Conservation (phyloP, 2,113 vertebrate genomes). For the Tragelaphus scriptus region DNA sequence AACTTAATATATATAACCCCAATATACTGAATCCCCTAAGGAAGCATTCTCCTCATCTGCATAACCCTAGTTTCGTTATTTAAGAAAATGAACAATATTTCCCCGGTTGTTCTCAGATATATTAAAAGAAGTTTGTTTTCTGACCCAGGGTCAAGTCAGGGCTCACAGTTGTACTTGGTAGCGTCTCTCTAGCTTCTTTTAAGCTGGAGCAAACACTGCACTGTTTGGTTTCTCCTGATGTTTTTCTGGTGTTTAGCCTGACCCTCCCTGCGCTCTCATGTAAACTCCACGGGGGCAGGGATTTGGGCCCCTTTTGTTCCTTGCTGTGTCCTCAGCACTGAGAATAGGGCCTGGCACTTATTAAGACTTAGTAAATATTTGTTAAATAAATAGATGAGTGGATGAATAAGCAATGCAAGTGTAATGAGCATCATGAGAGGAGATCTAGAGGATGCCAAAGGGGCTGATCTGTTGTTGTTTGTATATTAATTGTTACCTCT, state of each 20-base stretch:
- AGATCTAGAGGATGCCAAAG: neutral
- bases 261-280: neutral
- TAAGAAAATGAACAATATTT: neutral
- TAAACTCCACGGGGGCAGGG: neutral
- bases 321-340: neutral
- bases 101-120: neutral
- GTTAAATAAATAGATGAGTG: neutral
- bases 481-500: neutral
- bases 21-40: neutral
- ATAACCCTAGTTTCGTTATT: neutral
- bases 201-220: neutral
- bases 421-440: neutral
- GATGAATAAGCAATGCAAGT: neutral
- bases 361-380: slow-evolving; percentile 32
- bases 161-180: neutral
- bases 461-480: neutral
- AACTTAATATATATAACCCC: no score
- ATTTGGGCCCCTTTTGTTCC: neutral
- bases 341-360: neutral
- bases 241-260: neutral
- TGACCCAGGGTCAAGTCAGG: neutral
- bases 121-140: neutral
- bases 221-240: neutral
- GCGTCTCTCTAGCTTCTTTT: neutral
- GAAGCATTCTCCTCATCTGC: neutral